Evolutionary conservation across 2,888 invertebrate species (phyloP).

Genomic region (Tholera decimalis): DNA sequence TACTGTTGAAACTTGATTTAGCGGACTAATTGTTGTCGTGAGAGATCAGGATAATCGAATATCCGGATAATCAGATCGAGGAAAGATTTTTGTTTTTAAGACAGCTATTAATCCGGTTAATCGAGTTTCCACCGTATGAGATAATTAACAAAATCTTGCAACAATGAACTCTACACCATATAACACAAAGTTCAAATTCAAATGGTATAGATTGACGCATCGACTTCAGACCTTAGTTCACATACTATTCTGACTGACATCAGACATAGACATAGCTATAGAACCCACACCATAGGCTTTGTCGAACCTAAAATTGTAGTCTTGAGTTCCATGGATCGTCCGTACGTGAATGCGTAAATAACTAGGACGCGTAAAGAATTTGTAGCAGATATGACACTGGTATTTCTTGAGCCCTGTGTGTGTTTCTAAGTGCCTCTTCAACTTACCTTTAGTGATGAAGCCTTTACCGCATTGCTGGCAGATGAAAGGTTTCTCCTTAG

Average conservation of each 20-base stretch:
- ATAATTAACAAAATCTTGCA: too few relatives aligned
- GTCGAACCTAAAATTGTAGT: conserved; percentile 81
- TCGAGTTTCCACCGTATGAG: too few relatives aligned
- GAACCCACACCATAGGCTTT: conserved; percentile 40
- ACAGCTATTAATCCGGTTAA: too few relatives aligned
- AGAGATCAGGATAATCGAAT: too few relatives aligned
- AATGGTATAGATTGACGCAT: too few relatives aligned
- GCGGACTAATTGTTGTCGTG: too few relatives aligned
- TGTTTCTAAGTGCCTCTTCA: conserved; percentile 85
- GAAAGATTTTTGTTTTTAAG: too few relatives aligned
- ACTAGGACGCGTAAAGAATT: conserved; percentile 85
- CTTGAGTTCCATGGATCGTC: conserved; percentile 86
- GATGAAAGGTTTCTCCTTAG: conserved; percentile 86
- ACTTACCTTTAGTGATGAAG: conserved; percentile 85
- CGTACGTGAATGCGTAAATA: conserved; percentile 85
- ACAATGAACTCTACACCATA: too few relatives aligned
- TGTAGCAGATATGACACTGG: conserved; percentile 88
- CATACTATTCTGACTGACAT: conserved; percentile 42
- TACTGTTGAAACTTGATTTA: too few relatives aligned
- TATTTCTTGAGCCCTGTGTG: conserved; percentile 86
- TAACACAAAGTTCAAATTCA: too few relatives aligned
- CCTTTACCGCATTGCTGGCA: conserved; percentile 88
- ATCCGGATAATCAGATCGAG: too few relatives aligned
- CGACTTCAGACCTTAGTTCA: too few relatives aligned
- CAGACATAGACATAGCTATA: background rate